Evolutionary conservation across 2,888 invertebrate genomes (phyloP), one percentile per base, ranked within the genome.

Genomic region (Pinctada fucata): DNA sequence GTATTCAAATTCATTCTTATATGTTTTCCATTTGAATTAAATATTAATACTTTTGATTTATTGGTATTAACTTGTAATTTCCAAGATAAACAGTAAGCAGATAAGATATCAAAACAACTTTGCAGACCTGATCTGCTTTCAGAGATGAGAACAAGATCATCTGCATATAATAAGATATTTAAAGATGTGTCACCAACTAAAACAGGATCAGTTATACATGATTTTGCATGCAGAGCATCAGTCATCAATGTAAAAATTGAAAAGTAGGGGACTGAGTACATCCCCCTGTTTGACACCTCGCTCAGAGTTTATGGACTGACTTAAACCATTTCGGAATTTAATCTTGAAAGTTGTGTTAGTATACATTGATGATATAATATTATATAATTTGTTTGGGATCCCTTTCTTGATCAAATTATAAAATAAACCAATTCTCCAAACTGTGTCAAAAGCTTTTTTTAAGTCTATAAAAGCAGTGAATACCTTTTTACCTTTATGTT

Each of bases 361-460:
- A 68, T 79, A 79, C 76, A 79, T 79, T n/a, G 70, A 70, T 8
- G 13, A 47, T 2, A 79, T 69, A 13, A 79, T 72, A n/a, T 76
- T 51, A 47, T 66, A 79, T 3, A 76, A 8, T 51, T 73, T 73
- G 2, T 49, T 16, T 16, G 73, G 67, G 5, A 66, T 16, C 4
- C 68, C 70, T 50, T 16, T n/a, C 13, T 48, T 66, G 2, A 79
- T 3, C 10, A 74, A 52, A 45, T 50, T 69, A 63, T 73, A 65
- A 8, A 72, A 67, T 72, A 79, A 64, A 13, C 77, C 80, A 48
- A 16, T 47, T 50, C 74, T 67, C 76, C 76, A 76, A 10, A 80
- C 64, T 58, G 80, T 74, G 51, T 80, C 77, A 75, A 80, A 80
- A 3, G 80, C 80, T n/a, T n/a, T 74, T 76, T 58, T 8, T n/a